Conservation (phyloP, 1,140 invertebrate genomes). For the Trichogramma pretiosum region DNA sequence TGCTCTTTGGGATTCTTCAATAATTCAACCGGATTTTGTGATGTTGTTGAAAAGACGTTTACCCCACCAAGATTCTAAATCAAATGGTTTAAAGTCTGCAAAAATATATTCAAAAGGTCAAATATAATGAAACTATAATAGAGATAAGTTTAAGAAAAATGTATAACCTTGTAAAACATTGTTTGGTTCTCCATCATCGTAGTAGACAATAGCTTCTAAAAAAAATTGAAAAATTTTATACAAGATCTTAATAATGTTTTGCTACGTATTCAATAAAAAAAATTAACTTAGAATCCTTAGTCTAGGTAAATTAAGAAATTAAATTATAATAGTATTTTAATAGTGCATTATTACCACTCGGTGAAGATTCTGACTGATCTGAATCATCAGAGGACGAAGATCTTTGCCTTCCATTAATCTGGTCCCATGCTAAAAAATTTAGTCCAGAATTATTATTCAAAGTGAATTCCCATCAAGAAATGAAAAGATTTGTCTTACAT, state of each 20-base stretch:
- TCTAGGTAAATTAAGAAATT: no score
- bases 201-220: conserved; percentile 48
- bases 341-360: conserved; percentile 19
- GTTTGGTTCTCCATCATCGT: conserved; percentile 63
- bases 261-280: no score
- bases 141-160: neutral
- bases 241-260: no score
- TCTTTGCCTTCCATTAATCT: conserved; percentile 30
- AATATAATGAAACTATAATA: neutral
- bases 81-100: conserved; percentile 74
- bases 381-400: conserved; percentile 29
- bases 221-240: no score
- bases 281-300: neutral
- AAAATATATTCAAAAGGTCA: neutral
- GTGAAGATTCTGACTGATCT: conserved; percentile 24
- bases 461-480: no score
- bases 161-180: conserved; percentile 49
- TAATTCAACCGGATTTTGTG: conserved; percentile 58
- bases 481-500: conserved; percentile 45
- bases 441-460: conserved; percentile 7
- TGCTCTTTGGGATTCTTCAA: neutral
- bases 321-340: neutral
- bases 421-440: conserved; percentile 34
- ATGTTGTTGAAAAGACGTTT: conserved; percentile 72
- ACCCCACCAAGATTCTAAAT: conserved; percentile 82